Conservation (phyloP, 2,888 invertebrate genomes). For the Xestia rhomboidea region DNA sequence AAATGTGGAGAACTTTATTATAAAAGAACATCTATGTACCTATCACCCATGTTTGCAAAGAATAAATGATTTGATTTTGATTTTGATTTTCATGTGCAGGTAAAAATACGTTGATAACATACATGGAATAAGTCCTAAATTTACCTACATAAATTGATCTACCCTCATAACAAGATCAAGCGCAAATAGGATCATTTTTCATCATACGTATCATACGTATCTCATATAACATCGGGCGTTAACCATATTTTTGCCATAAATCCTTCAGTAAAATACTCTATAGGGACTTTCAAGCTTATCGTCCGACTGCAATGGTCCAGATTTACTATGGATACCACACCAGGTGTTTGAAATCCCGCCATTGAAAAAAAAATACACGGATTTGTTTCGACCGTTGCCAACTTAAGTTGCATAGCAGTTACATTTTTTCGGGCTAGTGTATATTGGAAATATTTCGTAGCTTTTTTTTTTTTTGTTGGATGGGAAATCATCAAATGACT, state of each 20-base stretch:
- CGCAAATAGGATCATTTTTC: background rate
- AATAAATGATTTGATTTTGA: no score
- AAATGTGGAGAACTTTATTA: no score
- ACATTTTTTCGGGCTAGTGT: background rate
- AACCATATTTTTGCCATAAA: slow-evolving; percentile 34
- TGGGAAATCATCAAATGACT: no score
- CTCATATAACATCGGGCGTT: background rate
- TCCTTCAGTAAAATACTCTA: slow-evolving; percentile 14
- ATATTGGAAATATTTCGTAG: background rate
- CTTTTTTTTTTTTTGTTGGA: no score
- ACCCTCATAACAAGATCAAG: background rate
- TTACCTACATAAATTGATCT: background rate
- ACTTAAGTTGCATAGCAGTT: background rate
- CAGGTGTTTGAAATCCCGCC: slow-evolving; percentile 17
- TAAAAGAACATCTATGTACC: no score
- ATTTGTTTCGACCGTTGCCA: background rate
- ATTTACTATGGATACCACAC: slow-evolving; percentile 6
- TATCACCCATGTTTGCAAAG: no score
- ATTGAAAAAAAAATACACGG: slow-evolving; percentile 17
- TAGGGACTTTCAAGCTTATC: slow-evolving; percentile 10
- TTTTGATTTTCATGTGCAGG: no score
- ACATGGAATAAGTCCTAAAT: background rate
- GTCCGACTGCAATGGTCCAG: background rate
- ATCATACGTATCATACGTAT: background rate
- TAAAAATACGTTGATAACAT: background rate